Percentiles rank a stretch among this genome's conserved stretches.
Evolutionary conservation across 2,113 vertebrate species (phyloP).

Genomic region (Crotalus viridis): DNA sequence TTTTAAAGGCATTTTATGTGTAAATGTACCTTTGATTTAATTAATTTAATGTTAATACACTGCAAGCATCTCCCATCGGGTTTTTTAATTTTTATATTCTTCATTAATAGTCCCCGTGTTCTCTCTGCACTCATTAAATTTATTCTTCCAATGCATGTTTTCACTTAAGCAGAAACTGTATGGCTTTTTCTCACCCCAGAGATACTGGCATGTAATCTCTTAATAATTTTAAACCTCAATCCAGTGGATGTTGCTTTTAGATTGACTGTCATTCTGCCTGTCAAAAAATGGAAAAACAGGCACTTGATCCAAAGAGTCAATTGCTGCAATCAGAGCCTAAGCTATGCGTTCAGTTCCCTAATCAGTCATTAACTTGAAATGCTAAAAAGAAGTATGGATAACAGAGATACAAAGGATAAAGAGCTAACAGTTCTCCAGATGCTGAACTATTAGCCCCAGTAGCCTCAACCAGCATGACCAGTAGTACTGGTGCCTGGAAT

Average conservation of each 20-base stretch:
- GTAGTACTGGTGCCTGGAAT: background rate
- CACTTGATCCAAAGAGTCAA: background rate
- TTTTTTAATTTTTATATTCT: conserved; percentile 64
- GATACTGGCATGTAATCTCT: background rate
- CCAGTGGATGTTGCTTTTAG: background rate
- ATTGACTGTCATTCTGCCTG: background rate
- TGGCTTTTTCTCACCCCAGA: background rate
- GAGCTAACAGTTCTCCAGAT: background rate
- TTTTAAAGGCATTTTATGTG: conserved; percentile 28
- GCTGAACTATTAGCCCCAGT: background rate
- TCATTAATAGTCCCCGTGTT: conserved; percentile 61
- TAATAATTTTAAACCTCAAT: background rate
- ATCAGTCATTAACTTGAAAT: background rate
- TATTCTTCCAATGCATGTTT: conserved; percentile 42
- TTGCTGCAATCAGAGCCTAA: background rate
- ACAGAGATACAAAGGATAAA: background rate
- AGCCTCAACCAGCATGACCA: background rate
- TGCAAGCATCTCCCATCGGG: conserved; percentile 54
- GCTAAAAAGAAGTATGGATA: background rate
- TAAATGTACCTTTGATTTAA: conserved; percentile 48
- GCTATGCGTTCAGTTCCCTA: background rate
- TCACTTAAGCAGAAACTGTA: conserved; percentile 37
- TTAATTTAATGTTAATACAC: conserved; percentile 58
- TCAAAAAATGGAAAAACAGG: conserved; percentile 6
- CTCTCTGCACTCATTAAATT: conserved; percentile 64